A percentile compares a stretch with the other conserved stretches of the same genome.
Conservation (phyloP, 1,140 invertebrate genomes). For the Ptiloglossa arizonensis region DNA sequence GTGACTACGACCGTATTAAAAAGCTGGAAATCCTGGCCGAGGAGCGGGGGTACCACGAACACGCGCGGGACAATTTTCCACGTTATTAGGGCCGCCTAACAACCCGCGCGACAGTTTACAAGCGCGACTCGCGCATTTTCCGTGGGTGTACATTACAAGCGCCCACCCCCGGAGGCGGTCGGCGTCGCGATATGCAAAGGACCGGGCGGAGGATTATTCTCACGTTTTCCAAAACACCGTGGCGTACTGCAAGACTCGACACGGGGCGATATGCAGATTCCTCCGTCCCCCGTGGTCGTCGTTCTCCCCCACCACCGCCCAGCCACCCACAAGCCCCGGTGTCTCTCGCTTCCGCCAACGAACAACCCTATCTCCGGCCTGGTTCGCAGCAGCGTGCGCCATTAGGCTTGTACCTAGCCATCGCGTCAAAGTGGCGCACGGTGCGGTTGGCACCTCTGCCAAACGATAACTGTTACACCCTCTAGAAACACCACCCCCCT, state of each 20-base stretch:
- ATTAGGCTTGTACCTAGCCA: conserved; percentile 56
- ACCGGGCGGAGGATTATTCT: conserved; percentile 48
- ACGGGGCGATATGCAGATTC: conserved; percentile 33
- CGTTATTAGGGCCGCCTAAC: conserved; percentile 42
- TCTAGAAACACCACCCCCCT: not conserved
- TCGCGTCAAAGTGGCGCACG: conserved; percentile 63
- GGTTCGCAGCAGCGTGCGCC: conserved; percentile 17
- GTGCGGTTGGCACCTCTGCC: conserved; percentile 69
- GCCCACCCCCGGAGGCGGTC: not conserved
- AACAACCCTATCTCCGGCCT: conserved; percentile 25
- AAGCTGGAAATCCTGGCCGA: not conserved
- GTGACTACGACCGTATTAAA: not conserved
- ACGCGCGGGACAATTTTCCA: conserved; percentile 35
- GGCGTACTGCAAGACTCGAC: conserved; percentile 27
- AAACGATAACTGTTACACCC: conserved; percentile 70
- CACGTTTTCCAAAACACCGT: conserved; percentile 44
- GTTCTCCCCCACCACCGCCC: no score
- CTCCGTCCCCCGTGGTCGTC: not conserved
- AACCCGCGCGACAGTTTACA: conserved; percentile 37
- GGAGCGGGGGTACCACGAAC: not conserved
- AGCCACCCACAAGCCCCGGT: no score
- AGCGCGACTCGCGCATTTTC: conserved; percentile 25
- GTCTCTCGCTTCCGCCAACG: conserved; percentile 3
- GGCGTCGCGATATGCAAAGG: conserved; percentile 54
- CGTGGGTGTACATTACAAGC: conserved; percentile 1